Base-by-base conservation (phyloP, 2,888 invertebrate species). In the Amphipoea oculea region DNA sequence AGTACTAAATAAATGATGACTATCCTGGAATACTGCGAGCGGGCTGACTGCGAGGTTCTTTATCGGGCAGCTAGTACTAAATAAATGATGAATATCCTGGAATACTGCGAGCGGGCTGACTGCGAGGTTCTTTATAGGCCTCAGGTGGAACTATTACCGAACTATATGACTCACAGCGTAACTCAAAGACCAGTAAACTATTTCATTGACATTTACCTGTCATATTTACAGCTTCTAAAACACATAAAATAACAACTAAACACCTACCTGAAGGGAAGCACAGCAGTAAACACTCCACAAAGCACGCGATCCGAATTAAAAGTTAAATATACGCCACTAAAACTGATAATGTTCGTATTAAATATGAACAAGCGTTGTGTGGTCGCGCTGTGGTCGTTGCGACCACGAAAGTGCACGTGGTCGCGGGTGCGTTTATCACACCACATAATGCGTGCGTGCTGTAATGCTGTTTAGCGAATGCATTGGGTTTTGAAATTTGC, bases 281-380 rank as follows among this genome's bases (percentile, higher is more conserved):
- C n/a, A 36, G 84, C 74, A 77, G 87, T 84, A 80, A 87, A 80
- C 84, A 84, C 81, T 63, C 67, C 42, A 84, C 83, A 83, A 73
- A 78, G 67, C 87, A 86, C 76, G 79, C 86, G 81, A 83, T 68
- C 45, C 42, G 51, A 86, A 87, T 79, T 70, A 81, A 84, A 86
- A 81, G 63, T 79, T 78, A 72, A 78, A 86, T 81, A 71, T 81
- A 74, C 17, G 51, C 60, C 65, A 81, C 67, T 86, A 73, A 86
- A 86, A 74, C 67, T 60, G 77, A 86, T 88, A 86, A 88, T 86
- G 70, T 76, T 48, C 54, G 76, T 79, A 76, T 87, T 86, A 79
- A 84, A 86, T 87, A 87, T 84, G 84, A 87, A 85, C 87, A 87
- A 77, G 84, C 84, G 72, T 42, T 69, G 80, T 77, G 82, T 84